Conservation (phyloP, 2,888 invertebrate species). For the Conomelus anceps region DNA sequence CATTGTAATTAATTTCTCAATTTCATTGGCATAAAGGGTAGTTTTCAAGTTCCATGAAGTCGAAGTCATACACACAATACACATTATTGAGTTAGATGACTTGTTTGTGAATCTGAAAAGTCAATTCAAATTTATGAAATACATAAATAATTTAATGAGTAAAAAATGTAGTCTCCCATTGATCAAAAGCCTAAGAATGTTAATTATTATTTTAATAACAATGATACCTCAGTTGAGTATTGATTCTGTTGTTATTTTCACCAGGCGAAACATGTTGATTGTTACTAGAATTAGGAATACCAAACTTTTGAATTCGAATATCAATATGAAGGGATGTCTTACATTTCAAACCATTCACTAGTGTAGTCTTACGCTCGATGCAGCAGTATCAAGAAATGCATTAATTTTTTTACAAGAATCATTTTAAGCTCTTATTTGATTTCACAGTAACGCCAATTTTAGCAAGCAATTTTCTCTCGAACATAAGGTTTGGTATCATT, state of each 20-base stretch:
- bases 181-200: not conserved
- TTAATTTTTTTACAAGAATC: too few species aligned
- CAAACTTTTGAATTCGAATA: too few species aligned
- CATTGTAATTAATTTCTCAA: not conserved
- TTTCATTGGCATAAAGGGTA: not conserved
- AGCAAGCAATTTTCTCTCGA: too few species aligned
- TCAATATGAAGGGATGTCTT: too few species aligned
- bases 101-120: not conserved
- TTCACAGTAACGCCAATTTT: too few species aligned
- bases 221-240: not conserved
- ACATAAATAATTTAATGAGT: not conserved
- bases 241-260: not conserved
- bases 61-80: not conserved
- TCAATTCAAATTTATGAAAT: not conserved
- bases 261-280: not conserved
- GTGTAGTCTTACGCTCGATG: too few species aligned
- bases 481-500: not conserved
- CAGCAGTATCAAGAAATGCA: too few species aligned
- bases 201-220: not conserved
- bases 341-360: too few species aligned
- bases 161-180: not conserved
- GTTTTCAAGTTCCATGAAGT: not conserved
- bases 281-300: too few species aligned
- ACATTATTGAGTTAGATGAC: not conserved
- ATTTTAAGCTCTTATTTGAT: too few species aligned